A percentile compares a stretch with the other conserved stretches of the same genome.
Conservation (phyloP, 1,140 invertebrate species). For the Scaptomyza pallida region DNA sequence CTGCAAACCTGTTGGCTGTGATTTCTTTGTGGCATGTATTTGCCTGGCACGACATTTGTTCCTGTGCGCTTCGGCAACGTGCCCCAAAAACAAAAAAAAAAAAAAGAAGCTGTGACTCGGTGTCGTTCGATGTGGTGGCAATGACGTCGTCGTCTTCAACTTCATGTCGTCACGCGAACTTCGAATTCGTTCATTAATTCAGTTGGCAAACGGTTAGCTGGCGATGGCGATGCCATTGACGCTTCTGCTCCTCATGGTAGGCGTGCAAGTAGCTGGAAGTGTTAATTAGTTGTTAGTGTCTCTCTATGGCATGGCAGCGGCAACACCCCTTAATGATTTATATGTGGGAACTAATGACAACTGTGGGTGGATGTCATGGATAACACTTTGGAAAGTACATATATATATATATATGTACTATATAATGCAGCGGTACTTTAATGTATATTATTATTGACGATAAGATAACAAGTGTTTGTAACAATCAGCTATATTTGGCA, state of each 20-base stretch:
- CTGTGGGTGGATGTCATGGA: conserved; percentile 49
- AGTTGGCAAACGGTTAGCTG: conserved; percentile 72
- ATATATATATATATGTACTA: too few relatives aligned
- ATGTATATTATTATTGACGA: conserved; percentile 7
- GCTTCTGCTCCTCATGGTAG: conserved; percentile 39
- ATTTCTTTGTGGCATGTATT: conserved; percentile 67
- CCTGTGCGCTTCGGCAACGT: conserved; percentile 42
- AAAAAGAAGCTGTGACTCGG: conserved; percentile 12
- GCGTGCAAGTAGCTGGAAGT: conserved; percentile 79
- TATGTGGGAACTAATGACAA: conserved; percentile 57
- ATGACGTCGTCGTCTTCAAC: conserved; percentile 51
- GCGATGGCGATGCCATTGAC: too few relatives aligned
- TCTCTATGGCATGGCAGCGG: conserved; percentile 11
- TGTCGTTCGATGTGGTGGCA: conserved; percentile 43
- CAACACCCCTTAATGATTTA: conserved; percentile 43
- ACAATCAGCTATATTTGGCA: conserved; percentile 18
- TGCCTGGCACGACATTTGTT: conserved; percentile 79
- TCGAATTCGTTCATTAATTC: conserved; percentile 79
- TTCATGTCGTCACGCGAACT: conserved; percentile 79
- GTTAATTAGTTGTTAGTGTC: conserved; percentile 79
- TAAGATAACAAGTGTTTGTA: conserved; percentile 35
- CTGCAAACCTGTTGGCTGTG: conserved; percentile 67
- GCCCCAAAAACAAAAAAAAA: too few relatives aligned
- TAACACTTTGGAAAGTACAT: neutral
- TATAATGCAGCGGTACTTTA: neutral